A percentile compares a stretch with the other conserved stretches of the same genome.
These are phyloP conservation scores for Sphaerophoria rueppellii DNA, from an alignment of 2,888 invertebrate genomes.

Conservation along the genomic window DNA sequence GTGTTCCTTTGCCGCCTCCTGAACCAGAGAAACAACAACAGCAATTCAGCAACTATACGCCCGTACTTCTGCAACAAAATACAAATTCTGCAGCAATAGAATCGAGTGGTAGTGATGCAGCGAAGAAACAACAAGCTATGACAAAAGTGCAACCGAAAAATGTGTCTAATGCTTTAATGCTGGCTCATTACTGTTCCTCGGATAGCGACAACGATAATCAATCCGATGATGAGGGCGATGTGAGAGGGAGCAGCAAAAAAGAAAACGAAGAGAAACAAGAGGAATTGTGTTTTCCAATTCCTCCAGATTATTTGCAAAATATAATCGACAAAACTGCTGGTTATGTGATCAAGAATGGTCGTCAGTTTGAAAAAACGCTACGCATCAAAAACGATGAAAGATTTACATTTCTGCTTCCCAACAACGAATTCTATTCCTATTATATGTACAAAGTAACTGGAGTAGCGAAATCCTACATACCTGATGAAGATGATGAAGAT, in stretches of 20 bases:
- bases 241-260: conserved; percentile 37
- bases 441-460: conserved; percentile 87
- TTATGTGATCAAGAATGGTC: conserved; percentile 97
- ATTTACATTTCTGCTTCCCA: conserved; percentile 92
- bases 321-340: conserved; percentile 98
- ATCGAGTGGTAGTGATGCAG: conserved; percentile 61
- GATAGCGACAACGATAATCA: conserved; percentile 82
- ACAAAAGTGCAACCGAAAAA: conserved; percentile 80
- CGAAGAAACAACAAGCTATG: conserved; percentile 15
- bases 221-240: conserved; percentile 74
- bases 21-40: conserved; percentile 68
- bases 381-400: conserved; percentile 92
- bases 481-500: conserved; percentile 77
- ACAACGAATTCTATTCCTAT: conserved; percentile 90
- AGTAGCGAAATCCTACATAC: conserved; percentile 74
- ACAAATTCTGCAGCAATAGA: conserved; percentile 76
- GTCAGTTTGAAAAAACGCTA: conserved; percentile 94
- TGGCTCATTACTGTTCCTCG: conserved; percentile 85
- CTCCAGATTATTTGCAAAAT: conserved; percentile 91
- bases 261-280: conserved; percentile 66
- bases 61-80: conserved; percentile 80
- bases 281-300: conserved; percentile 83
- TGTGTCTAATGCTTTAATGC: conserved; percentile 81
- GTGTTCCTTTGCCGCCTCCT: conserved; percentile 82
- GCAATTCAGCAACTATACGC: conserved; percentile 76